A percentile compares a stretch with the other conserved stretches of the same genome.
Conservation (phyloP, 1,140 invertebrate genomes). For the Scaptomyza graminum region DNA sequence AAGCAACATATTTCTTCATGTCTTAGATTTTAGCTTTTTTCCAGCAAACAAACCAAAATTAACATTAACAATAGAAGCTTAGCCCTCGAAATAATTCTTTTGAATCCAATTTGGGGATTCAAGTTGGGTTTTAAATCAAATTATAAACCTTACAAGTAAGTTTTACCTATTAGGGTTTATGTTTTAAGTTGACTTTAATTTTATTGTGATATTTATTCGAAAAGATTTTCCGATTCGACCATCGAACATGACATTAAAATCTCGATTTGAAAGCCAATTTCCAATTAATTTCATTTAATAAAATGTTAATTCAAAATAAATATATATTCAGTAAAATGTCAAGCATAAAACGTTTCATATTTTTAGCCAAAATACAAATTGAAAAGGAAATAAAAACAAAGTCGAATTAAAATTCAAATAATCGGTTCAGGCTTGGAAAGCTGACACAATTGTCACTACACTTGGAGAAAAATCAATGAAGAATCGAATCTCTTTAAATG, state of each 20-base stretch:
- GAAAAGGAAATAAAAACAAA: slow-evolving; percentile 18
- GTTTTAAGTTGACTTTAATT: no score
- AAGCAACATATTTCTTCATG: no score
- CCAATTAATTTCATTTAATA: slow-evolving; percentile 43
- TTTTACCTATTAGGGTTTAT: no score
- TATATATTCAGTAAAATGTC: slow-evolving; percentile 35
- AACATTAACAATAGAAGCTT: no score
- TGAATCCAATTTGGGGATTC: no score
- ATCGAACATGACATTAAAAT: slow-evolving; percentile 30
- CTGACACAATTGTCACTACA: slow-evolving; percentile 25
- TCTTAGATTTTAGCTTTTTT: no score
- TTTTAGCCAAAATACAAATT: not conserved
- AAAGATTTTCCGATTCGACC: no score
- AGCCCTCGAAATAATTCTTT: no score
- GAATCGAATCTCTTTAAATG: not conserved
- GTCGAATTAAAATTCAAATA: slow-evolving; percentile 38
- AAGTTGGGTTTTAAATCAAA: no score
- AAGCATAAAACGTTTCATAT: slow-evolving; percentile 14
- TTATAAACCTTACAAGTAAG: no score
- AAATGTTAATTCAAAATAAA: slow-evolving; percentile 25
- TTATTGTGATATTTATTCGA: no score
- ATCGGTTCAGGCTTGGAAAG: not conserved
- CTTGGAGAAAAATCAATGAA: not conserved
- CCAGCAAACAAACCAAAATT: no score
- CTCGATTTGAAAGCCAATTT: slow-evolving; percentile 30